These are phyloP conservation scores for Drosophila mayri DNA, from an alignment of 1,140 invertebrate genomes.

Conservation along the genomic window DNA sequence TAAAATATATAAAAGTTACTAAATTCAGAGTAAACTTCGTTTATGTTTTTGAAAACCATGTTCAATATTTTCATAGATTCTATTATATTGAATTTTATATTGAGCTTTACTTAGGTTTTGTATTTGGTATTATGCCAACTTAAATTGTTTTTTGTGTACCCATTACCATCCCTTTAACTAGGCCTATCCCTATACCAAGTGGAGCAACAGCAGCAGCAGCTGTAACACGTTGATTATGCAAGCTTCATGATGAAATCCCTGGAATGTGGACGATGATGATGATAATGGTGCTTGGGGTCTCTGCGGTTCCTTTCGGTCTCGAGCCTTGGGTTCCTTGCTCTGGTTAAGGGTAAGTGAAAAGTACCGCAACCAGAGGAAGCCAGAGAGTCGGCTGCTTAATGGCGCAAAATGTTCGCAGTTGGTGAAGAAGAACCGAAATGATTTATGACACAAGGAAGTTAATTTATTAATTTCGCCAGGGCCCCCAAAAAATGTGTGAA, in stretches of 20 bases:
- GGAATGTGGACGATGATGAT: constrained; percentile 62
- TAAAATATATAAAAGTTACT: too few relatives aligned
- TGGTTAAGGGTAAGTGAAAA: constrained; percentile 80
- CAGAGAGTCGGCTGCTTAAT: constrained; percentile 74
- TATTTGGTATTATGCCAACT: not conserved
- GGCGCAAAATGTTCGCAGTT: constrained; percentile 81
- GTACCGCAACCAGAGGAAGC: constrained; percentile 67
- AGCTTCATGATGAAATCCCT: constrained; percentile 54
- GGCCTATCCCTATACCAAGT: constrained; percentile 63
- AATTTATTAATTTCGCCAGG: constrained; percentile 80
- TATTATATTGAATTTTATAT: not conserved
- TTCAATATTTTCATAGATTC: too few relatives aligned
- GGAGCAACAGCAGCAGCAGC: constrained; percentile 53
- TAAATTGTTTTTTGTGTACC: constrained; percentile 3
- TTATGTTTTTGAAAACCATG: too few relatives aligned
- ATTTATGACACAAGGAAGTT: constrained; percentile 83
- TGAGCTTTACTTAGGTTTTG: not conserved
- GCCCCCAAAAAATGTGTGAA: constrained; percentile 26
- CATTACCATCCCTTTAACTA: constrained; percentile 62
- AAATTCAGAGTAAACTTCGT: not conserved
- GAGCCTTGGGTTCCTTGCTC: constrained; percentile 11
- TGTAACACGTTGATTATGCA: constrained; percentile 76
- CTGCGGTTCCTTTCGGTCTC: constrained; percentile 45
- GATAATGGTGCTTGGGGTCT: constrained; percentile 55
- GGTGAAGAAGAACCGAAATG: constrained; percentile 71